Conservation (phyloP, 2,797 vertebrate species). For the Scomberomorus guttatus region DNA sequence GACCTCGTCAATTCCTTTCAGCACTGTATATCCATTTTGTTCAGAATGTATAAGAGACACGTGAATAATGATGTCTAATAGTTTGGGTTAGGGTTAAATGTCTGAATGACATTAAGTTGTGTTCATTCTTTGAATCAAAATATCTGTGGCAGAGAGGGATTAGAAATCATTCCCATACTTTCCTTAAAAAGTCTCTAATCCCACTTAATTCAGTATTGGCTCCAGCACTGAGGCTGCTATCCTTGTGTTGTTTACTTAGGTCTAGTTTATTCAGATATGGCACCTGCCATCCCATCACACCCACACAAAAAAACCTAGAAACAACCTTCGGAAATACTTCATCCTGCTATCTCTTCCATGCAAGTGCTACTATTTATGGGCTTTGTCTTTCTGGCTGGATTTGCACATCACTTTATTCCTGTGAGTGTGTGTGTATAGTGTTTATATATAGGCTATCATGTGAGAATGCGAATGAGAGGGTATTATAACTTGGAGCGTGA, state of each 20-base stretch:
- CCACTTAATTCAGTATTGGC: conserved; percentile 61
- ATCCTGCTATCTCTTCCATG: conserved; percentile 62
- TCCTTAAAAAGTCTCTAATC: conserved; percentile 72
- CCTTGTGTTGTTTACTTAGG: conserved; percentile 62
- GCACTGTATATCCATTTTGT: conserved; percentile 27
- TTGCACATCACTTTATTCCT: conserved; percentile 32
- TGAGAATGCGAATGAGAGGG: conserved; percentile 11
- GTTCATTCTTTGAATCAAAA: conserved; percentile 45
- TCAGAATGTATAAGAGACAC: conserved; percentile 15
- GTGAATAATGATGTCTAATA: conserved; percentile 23
- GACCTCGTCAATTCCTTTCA: conserved; percentile 53
- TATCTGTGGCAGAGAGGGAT: conserved; percentile 53
- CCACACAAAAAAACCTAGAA: conserved; percentile 67
- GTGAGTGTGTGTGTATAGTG: conserved; percentile 11
- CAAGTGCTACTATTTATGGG: conserved; percentile 73
- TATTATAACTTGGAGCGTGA: conserved; percentile 13
- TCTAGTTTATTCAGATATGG: conserved; percentile 67
- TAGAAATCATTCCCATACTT: conserved; percentile 55
- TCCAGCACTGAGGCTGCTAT: conserved; percentile 47
- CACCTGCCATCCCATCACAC: conserved; percentile 65
- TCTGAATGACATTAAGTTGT: conserved; percentile 41
- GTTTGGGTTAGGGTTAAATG: conserved; percentile 16
- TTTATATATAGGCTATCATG: conserved; percentile 47
- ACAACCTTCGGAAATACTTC: conserved; percentile 67
- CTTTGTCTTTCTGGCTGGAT: conserved; percentile 60